phyloP scores from a whole-genome alignment of 2,888 invertebrate species.

The Drepanosiphum platanoidis region DNA sequence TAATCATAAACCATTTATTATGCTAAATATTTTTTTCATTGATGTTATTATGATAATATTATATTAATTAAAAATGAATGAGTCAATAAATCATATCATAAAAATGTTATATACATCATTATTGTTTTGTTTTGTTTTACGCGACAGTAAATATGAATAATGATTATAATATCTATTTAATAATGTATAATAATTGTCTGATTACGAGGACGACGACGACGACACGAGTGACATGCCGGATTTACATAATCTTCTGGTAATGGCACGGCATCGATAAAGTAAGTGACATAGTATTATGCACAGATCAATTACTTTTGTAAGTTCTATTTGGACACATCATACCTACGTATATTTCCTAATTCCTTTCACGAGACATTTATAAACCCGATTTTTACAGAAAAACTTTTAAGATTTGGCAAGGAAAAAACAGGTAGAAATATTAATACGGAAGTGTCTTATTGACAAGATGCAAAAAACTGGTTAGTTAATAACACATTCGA shows the following conservation, averaged over 20 bases:
- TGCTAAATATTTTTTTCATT: conserved; percentile 32
- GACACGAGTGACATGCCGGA: background rate
- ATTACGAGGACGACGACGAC: conserved; percentile 10
- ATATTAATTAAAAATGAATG: conserved; percentile 8
- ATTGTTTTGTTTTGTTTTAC: background rate
- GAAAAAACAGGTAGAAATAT: background rate
- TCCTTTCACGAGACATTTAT: background rate
- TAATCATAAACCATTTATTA: background rate
- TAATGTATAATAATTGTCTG: background rate
- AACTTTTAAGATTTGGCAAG: background rate
- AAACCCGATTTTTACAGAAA: background rate
- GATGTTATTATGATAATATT: conserved; percentile 19
- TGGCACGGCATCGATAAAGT: conserved; percentile 13
- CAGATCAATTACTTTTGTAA: background rate
- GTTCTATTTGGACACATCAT: background rate
- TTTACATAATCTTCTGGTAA: background rate
- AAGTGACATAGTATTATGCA: background rate
- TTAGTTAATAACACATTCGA: background rate
- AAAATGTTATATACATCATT: conserved; percentile 2
- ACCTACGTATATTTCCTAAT: background rate
- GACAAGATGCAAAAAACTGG: background rate
- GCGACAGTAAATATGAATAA: no score
- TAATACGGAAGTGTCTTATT: background rate
- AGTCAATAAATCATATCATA: conserved; percentile 54
- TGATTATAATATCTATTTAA: no score